Percentiles rank a stretch among this genome's conserved stretches.
These are phyloP conservation scores for Gymnopithys bicolor DNA, from an alignment of 2,797 vertebrate species.

Conservation along the genomic window DNA sequence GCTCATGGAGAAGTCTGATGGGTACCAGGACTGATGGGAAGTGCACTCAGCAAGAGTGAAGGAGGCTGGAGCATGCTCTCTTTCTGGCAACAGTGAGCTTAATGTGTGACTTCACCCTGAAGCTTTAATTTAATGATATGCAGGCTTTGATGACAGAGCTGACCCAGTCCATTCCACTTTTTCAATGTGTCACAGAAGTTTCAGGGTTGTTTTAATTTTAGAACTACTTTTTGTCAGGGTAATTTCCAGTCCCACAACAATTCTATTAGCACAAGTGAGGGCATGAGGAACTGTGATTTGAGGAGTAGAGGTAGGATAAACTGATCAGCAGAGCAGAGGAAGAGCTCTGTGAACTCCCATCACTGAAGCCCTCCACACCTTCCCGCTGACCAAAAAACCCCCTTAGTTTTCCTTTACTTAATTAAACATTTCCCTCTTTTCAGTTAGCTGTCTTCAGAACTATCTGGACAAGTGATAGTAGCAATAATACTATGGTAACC, in stretches of 20 bases:
- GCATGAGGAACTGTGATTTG: neutral
- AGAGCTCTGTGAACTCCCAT: neutral
- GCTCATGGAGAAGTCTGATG: neutral
- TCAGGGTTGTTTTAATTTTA: neutral
- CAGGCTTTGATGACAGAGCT: neutral
- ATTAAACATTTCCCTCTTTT: neutral
- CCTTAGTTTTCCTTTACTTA: neutral
- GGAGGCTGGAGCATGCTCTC: neutral
- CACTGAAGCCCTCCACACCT: neutral
- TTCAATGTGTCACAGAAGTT: neutral
- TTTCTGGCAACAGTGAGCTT: neutral
- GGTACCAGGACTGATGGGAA: neutral
- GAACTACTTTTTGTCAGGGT: neutral
- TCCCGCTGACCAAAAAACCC: rapidly evolving
- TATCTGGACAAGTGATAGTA: neutral
- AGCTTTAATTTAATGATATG: neutral
- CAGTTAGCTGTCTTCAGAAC: neutral
- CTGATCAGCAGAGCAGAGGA: neutral
- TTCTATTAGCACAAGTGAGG: neutral
- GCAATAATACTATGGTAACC: neutral
- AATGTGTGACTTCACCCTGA: neutral
- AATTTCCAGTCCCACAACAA: neutral
- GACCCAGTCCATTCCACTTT: rapidly evolving
- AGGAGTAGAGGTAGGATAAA: neutral
- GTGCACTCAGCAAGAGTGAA: neutral